Conservation (phyloP, 1,140 invertebrate genomes). For the Drosophila suzukii region DNA sequence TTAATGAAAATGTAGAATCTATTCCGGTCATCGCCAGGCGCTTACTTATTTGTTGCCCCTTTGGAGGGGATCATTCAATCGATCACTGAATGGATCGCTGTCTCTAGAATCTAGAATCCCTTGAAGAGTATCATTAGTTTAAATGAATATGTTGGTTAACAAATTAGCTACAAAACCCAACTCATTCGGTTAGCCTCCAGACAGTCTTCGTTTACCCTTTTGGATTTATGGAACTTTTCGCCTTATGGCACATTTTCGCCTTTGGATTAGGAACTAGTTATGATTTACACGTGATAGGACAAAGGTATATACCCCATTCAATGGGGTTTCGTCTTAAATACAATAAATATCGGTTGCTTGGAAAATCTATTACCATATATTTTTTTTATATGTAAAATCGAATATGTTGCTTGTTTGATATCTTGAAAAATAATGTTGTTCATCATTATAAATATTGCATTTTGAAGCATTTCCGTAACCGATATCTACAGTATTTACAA, state of each 20-base stretch:
- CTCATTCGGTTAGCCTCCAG: not conserved
- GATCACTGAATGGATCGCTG: conserved; percentile 39
- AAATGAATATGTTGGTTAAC: conserved; percentile 13
- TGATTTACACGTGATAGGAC: not conserved
- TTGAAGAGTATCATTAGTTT: conserved; percentile 46
- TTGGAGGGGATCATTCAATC: conserved; percentile 37
- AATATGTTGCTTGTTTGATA: not conserved
- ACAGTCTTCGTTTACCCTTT: not conserved
- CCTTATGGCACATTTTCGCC: not conserved
- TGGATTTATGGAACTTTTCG: not conserved
- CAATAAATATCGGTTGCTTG: not conserved
- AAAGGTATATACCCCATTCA: not conserved
- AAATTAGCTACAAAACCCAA: conserved; percentile 22
- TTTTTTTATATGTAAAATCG: too few relatives aligned
- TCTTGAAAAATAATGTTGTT: not conserved
- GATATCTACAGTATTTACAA: conserved; percentile 7
- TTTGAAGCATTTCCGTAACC: not conserved
- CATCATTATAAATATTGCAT: not conserved
- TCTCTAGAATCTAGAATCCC: conserved; percentile 47
- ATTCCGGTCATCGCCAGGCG: conserved; percentile 39
- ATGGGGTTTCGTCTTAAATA: not conserved
- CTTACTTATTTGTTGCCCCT: conserved; percentile 51
- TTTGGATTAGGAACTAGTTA: conserved; percentile 2
- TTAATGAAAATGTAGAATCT: conserved; percentile 66
- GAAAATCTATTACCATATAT: not conserved